A percentile compares a stretch with the other conserved stretches of the same genome.
Evolutionary conservation across 1,140 invertebrate genomes (phyloP).

Genomic region (Euura lappo): DNA sequence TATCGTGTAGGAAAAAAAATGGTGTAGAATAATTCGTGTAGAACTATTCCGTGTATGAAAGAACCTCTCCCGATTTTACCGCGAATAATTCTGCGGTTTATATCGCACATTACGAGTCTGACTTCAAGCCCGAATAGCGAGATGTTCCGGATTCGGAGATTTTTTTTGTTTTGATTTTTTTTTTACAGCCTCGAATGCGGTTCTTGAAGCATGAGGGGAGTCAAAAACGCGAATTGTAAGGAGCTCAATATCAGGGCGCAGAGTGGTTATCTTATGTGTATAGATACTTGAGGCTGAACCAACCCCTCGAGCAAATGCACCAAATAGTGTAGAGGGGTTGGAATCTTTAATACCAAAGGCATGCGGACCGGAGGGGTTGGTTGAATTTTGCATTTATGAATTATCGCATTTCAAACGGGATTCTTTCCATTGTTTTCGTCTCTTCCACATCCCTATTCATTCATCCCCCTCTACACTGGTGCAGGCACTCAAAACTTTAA

Average conservation of each 20-base stretch:
- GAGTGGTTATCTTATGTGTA: background rate
- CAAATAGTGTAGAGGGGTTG: background rate
- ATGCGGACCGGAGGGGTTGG: background rate
- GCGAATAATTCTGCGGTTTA: too few species aligned
- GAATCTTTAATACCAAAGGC: slow-evolving; percentile 7
- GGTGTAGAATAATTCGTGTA: too few species aligned
- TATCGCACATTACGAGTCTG: too few species aligned
- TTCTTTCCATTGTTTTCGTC: slow-evolving; percentile 9
- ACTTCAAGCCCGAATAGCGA: too few species aligned
- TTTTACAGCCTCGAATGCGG: too few species aligned
- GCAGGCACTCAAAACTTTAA: background rate
- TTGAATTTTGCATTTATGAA: slow-evolving; percentile 7
- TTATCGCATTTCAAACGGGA: background rate
- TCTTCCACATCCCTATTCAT: slow-evolving; percentile 17
- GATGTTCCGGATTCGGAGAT: too few species aligned
- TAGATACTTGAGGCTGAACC: background rate
- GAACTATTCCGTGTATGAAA: too few species aligned
- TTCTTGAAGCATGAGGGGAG: background rate
- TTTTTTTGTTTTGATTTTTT: too few species aligned
- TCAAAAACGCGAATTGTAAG: background rate
- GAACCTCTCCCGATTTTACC: too few species aligned
- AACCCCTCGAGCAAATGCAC: background rate
- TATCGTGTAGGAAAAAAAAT: too few species aligned
- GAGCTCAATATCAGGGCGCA: background rate
- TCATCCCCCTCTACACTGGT: slow-evolving; percentile 8